Percentiles rank a stretch among this genome's conserved stretches.
Evolutionary conservation across 2,797 vertebrate genomes (phyloP).

Genomic region (Prunella strophiata): DNA sequence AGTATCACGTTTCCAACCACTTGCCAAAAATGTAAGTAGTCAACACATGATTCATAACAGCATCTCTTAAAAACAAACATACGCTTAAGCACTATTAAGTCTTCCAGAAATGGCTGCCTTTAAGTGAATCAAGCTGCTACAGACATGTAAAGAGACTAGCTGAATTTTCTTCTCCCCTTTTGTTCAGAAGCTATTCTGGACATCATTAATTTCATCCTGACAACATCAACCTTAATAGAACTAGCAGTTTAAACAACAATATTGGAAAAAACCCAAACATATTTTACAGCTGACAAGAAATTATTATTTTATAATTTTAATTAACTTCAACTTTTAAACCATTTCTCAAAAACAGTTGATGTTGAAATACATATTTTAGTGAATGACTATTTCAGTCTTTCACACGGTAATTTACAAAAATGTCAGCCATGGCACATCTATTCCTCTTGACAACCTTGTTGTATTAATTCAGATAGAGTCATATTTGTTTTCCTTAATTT

Average conservation of each 20-base stretch:
- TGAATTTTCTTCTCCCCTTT: not conserved
- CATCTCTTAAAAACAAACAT: not conserved
- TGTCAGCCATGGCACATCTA: not conserved
- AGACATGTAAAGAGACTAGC: not conserved
- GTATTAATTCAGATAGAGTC: not conserved
- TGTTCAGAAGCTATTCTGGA: not conserved
- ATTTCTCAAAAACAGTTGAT: not conserved
- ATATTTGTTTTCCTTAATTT: not conserved
- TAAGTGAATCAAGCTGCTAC: not conserved
- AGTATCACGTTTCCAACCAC: not conserved
- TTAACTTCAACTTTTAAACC: not conserved
- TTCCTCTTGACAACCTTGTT: not conserved
- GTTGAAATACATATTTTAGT: not conserved
- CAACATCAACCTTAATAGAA: not conserved
- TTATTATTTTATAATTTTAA: not conserved
- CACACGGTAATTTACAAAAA: not conserved
- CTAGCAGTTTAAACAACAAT: not conserved
- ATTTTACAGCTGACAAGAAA: not conserved
- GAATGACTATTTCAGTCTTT: not conserved
- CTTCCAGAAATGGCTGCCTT: not conserved
- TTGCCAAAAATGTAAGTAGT: not conserved
- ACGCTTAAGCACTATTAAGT: not conserved
- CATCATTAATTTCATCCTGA: not conserved
- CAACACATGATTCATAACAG: not conserved
- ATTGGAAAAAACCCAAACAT: not conserved